These are phyloP conservation scores for Cinara cedri DNA, from an alignment of 2,888 invertebrate species.

Conservation along the genomic window DNA sequence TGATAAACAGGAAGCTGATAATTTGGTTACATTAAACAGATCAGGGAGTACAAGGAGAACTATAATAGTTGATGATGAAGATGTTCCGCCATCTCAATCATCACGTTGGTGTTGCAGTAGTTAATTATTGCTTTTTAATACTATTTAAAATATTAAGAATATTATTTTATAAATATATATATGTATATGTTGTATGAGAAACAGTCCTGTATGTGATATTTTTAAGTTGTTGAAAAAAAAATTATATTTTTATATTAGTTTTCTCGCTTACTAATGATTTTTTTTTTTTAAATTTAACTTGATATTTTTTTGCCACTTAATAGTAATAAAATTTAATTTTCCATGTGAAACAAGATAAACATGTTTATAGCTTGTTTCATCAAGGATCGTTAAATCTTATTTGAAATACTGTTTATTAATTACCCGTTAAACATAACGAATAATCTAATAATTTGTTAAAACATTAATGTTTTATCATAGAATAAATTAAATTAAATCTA, in stretches of 20 bases:
- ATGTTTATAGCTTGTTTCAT: neutral
- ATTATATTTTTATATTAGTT: slow-evolving; percentile 47
- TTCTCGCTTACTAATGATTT: neutral
- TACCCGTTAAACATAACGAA: too few relatives aligned
- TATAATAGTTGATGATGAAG: slow-evolving; percentile 63
- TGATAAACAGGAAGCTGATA: slow-evolving; percentile 62
- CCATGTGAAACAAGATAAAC: neutral
- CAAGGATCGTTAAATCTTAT: too few relatives aligned
- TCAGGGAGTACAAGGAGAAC: slow-evolving; percentile 64
- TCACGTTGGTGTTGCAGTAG: slow-evolving; percentile 51
- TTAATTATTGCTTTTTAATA: slow-evolving; percentile 14
- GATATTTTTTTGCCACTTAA: neutral
- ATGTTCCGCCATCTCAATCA: slow-evolving; percentile 14
- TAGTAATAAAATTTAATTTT: neutral
- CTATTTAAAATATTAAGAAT: slow-evolving; percentile 7
- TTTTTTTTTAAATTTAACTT: neutral
- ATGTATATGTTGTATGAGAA: slow-evolving; percentile 19
- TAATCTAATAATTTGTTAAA: too few relatives aligned
- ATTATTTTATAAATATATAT: slow-evolving; percentile 24
- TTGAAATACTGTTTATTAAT: too few relatives aligned
- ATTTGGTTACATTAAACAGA: slow-evolving; percentile 62
- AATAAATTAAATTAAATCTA: too few relatives aligned
- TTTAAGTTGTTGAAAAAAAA: slow-evolving; percentile 32
- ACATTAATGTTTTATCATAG: too few relatives aligned
- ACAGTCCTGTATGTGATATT: slow-evolving; percentile 41